Evolutionary conservation across 2,797 vertebrate species (phyloP), one percentile per base, ranked within the genome.

Genomic region (Paedocypris micromegethes): DNA sequence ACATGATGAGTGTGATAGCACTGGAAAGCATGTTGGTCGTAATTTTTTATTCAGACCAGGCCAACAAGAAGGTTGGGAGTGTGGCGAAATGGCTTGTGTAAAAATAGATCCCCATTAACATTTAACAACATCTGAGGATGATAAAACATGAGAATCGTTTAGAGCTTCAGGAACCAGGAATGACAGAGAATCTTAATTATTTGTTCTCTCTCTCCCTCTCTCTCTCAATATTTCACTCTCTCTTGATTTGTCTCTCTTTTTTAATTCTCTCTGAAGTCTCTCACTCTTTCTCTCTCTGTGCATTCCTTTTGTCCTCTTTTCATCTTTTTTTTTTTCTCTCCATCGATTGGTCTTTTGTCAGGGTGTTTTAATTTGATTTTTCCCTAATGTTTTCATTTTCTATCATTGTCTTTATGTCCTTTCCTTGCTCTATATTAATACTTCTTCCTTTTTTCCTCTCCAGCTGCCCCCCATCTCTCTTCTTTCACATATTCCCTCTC

Each of bases 31-130:
- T 70, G 60, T 55, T 58, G 23, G 42, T 61, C 44, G 39, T 42
- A 69, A 65, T 55, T 43, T 50, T 61, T 62, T 37, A 50, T 63
- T 54, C 44, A 50, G 61, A 50, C 39, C 57, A 44, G 40, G 46
- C 48, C 44, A 41, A 39, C 23, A 37, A 37, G 69, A 9, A 52
- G 68, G 43, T 38, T 9, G 37, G 37, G 66, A 61, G 55, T 55
- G 43, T 67, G 72, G 46, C 64, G 55, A 60, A 70, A 70, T 68
- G 58, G 61, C 68, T 69, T 64, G 67, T 72, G 75, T 77, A 77
- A 75, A 75, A 79, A 77, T 73, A 75, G 74, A 59, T 57, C 45
- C 55, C 71, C 64, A 77, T 79, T 75, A 79, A 77, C 64, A 70
- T 75, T 77, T 75, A 77, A 79, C 72, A 65, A 65, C 72, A 64